Evolutionary conservation across 2,113 vertebrate species (phyloP), one percentile per base, ranked within the genome.

Genomic region (Ophthalmolycus amberensis): DNA sequence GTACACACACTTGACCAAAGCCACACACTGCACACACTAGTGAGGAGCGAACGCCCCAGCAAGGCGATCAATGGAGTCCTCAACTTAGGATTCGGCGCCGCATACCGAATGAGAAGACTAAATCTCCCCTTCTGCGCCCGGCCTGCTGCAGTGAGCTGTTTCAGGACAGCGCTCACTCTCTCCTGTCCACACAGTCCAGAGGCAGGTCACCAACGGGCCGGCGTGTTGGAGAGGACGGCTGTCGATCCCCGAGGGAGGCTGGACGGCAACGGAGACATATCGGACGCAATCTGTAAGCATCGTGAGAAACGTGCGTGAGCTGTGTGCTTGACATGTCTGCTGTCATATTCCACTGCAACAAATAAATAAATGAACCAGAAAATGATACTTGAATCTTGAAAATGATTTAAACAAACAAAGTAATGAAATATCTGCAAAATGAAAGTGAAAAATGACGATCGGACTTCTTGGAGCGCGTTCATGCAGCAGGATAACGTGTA

Each of bases 131-230:
- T 7, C 56, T 73, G 82, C 80, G 82, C 71, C 32, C 0, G 56
- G 38, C 68, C 72, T 65, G 94, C 94, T 93, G 93, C 88, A 83
- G 92, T 94, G 86, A 95, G 94, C 94, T 80, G 77, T 90, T 91
- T 92, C 27, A 88, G 87, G 91, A 89, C 92, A 89, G 90, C 48
- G 60, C 88, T 93, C 91, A 79, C 79, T 88, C 89, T 84, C 91
- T 91, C 92, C 93, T 86, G 85, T 92, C 89, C 92, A 82, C 89
- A 91, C 85, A 85, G 90, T 85, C 85, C 85, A 79, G 68, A 75
- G 69, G 84, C 79, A 67, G 92, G 82, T 71, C 93, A 95, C 94
- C 92, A 92, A 91, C 77, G 32, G 71, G 72, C 79, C 52, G 37
- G 84, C 73, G 72, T 75, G 88, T 85, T 82, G 81, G 83, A 88